Evolutionary conservation across 2,888 invertebrate species (phyloP).

Genomic region (Hemistola chrysoprasaria): DNA sequence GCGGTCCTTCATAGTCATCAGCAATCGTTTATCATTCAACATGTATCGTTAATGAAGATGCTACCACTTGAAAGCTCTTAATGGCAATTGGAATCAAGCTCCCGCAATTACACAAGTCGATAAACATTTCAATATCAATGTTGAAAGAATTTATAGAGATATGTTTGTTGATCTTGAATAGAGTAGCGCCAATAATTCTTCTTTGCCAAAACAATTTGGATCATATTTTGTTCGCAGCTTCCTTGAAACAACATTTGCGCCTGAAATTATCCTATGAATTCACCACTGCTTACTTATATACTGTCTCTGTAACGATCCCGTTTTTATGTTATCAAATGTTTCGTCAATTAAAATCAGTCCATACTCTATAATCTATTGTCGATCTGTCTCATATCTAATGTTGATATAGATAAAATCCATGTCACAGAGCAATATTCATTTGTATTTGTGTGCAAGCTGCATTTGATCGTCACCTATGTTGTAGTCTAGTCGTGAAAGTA

Average conservation of each 20-base stretch:
- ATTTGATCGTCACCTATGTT: slow-evolving; percentile 16
- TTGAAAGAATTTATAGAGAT: slow-evolving; percentile 15
- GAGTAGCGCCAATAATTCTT: slow-evolving; percentile 23
- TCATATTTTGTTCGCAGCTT: neutral
- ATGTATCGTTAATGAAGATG: slow-evolving; percentile 7
- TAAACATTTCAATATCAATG: slow-evolving; percentile 12
- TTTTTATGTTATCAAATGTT: too few relatives aligned
- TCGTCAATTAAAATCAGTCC: too few relatives aligned
- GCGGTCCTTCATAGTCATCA: too few relatives aligned
- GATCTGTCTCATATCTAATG: too few relatives aligned
- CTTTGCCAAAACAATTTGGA: slow-evolving; percentile 22
- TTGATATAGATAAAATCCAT: too few relatives aligned
- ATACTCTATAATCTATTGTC: too few relatives aligned
- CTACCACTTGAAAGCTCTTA: slow-evolving; percentile 14
- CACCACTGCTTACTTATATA: too few relatives aligned
- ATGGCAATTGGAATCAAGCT: slow-evolving; percentile 12
- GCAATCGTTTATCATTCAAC: neutral
- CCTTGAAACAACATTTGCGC: neutral
- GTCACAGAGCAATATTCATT: too few relatives aligned
- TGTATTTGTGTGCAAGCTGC: neutral
- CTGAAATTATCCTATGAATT: too few relatives aligned
- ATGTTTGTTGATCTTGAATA: slow-evolving; percentile 25
- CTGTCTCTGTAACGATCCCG: too few relatives aligned
- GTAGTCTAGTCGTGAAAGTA: slow-evolving; percentile 24
- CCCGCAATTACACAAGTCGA: slow-evolving; percentile 12